Evolutionary conservation across 35 echinoderm and acorn worm species (phyloP).

Genomic region (Acanthaster planci): DNA sequence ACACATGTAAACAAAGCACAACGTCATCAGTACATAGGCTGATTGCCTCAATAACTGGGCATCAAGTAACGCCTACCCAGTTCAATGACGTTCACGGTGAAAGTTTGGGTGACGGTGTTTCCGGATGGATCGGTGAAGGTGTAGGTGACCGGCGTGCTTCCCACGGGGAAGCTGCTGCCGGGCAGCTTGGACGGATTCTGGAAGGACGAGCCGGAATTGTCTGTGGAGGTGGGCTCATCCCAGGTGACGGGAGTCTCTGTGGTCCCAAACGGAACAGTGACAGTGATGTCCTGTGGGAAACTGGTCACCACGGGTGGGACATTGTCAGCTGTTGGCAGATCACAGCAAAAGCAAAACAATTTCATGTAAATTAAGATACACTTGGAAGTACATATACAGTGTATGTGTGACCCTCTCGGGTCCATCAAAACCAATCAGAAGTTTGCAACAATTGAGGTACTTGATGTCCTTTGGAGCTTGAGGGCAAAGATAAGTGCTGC

Average conservation of each 20-base stretch:
- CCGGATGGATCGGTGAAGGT: conserved; percentile 55
- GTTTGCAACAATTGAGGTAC: too few species aligned
- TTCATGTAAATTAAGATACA: too few species aligned
- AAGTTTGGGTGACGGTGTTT: conserved; percentile 36
- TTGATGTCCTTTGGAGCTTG: too few species aligned
- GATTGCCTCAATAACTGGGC: too few species aligned
- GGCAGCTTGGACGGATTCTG: not conserved
- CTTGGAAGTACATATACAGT: too few species aligned
- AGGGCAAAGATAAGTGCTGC: too few species aligned
- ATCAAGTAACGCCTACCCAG: not conserved
- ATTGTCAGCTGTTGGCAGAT: conserved; percentile 45
- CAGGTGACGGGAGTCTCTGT: conserved; percentile 36
- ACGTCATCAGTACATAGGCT: too few species aligned
- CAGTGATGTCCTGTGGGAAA: conserved; percentile 57
- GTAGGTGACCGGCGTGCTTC: conserved; percentile 48
- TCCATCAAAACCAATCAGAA: too few species aligned
- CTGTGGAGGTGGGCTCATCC: conserved; percentile 65
- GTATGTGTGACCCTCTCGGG: too few species aligned
- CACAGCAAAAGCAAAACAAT: not conserved
- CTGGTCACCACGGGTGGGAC: conserved; percentile 43
- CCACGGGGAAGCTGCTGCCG: not conserved
- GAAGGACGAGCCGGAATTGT: conserved; percentile 39
- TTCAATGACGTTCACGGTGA: conserved; percentile 28
- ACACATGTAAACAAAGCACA: too few species aligned
- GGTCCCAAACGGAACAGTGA: conserved; percentile 21